Percentiles rank a stretch among this genome's conserved stretches.
phyloP scores from a whole-genome alignment of 2,797 vertebrate species.

The Coregonus ussuriensis region DNA sequence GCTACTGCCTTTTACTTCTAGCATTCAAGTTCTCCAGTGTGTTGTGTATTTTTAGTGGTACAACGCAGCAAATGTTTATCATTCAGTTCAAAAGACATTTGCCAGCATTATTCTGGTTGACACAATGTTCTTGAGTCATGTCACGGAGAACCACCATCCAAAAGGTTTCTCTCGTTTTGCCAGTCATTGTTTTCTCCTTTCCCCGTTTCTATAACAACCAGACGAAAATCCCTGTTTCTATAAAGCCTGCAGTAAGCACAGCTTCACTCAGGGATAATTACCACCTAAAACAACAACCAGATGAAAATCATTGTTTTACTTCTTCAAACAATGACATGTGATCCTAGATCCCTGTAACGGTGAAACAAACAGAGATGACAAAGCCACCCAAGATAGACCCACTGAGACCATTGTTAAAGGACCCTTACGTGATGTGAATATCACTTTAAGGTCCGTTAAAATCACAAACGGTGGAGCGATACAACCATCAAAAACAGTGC shows the following conservation, averaged over 20 bases:
- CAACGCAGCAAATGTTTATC: no score
- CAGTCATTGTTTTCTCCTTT: no score
- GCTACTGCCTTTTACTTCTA: no score
- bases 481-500: not conserved
- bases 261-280: constrained; percentile 41
- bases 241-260: constrained; percentile 14
- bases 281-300: constrained; percentile 29
- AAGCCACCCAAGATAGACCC: not conserved
- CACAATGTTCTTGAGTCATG: no score
- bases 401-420: not conserved
- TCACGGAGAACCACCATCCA: no score
- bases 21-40: no score
- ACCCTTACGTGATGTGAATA: not conserved
- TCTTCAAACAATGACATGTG: constrained; percentile 12
- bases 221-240: no score
- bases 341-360: constrained; percentile 1
- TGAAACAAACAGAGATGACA: not conserved
- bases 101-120: no score
- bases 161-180: no score
- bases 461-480: not conserved
- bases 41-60: not conserved
- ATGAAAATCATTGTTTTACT: constrained; percentile 37
- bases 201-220: no score
- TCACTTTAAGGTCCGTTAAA: not conserved
- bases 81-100: no score